These are phyloP conservation scores for Apamea anceps DNA, from an alignment of 2,888 invertebrate species.

Conservation along the genomic window DNA sequence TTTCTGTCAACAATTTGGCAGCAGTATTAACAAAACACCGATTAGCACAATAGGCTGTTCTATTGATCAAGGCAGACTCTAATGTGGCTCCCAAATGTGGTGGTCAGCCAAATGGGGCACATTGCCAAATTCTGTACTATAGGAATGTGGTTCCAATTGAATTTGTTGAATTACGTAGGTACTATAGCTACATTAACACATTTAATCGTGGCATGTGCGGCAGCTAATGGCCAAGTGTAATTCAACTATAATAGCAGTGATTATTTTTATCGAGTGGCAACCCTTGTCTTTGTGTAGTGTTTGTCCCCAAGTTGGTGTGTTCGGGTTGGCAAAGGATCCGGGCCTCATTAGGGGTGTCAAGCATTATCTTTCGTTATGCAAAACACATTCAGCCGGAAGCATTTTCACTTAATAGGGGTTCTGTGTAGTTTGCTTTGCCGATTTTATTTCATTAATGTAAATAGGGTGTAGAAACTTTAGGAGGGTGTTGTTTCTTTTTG, in stretches of 20 bases:
- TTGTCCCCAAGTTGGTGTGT: slow-evolving; percentile 51
- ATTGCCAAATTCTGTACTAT: slow-evolving; percentile 62
- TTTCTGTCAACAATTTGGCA: slow-evolving; percentile 25
- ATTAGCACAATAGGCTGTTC: slow-evolving; percentile 46
- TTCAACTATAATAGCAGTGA: slow-evolving; percentile 50
- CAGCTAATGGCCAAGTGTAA: slow-evolving; percentile 53
- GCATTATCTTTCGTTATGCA: slow-evolving; percentile 65
- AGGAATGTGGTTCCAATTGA: slow-evolving; percentile 62
- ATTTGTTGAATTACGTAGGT: slow-evolving; percentile 51
- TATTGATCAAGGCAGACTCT: slow-evolving; percentile 53
- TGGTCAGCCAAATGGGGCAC: slow-evolving; percentile 60
- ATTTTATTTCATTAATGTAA: slow-evolving; percentile 48
- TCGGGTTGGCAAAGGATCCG: slow-evolving; percentile 55
- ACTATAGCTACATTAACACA: slow-evolving; percentile 48
- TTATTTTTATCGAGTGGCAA: slow-evolving; percentile 63
- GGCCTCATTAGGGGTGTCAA: slow-evolving; percentile 63
- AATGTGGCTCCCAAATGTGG: slow-evolving; percentile 51
- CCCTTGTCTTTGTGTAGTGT: slow-evolving; percentile 47
- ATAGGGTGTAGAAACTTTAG: slow-evolving; percentile 1
- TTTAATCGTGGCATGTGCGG: slow-evolving; percentile 41
- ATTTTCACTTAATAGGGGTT: slow-evolving; percentile 59
- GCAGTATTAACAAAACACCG: slow-evolving; percentile 42
- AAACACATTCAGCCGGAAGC: slow-evolving; percentile 59
- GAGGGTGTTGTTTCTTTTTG: slow-evolving; percentile 6
- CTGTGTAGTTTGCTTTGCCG: slow-evolving; percentile 48